phyloP scores from a whole-genome alignment of 92 coral and sea anemone species.

The Scolanthus callimorphus region DNA sequence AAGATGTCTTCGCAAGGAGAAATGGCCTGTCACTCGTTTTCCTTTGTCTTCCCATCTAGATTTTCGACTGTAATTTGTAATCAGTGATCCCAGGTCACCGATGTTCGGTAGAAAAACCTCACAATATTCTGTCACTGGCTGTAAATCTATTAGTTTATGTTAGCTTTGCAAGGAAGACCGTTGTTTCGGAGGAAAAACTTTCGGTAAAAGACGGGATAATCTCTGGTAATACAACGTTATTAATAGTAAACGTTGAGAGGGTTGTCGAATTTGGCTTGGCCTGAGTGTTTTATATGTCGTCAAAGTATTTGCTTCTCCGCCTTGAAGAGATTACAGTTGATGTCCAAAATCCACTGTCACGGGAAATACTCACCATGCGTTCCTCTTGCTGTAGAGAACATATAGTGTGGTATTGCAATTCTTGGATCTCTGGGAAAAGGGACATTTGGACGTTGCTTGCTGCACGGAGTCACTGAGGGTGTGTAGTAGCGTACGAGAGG shows the following conservation, averaged over 20 bases:
- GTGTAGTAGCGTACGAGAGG: slow-evolving; percentile 24
- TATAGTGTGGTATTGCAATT: slow-evolving; percentile 55
- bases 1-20: not conserved
- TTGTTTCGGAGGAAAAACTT: slow-evolving; percentile 18
- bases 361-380: slow-evolving; percentile 55
- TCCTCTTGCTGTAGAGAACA: slow-evolving; percentile 57
- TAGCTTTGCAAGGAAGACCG: slow-evolving; percentile 31
- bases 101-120: no score
- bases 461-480: slow-evolving; percentile 35
- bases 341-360: slow-evolving; percentile 5
- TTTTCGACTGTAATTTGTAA: slow-evolving; percentile 25
- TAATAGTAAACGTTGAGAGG: not conserved
- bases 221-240: slow-evolving; percentile 1
- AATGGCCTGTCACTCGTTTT: not conserved
- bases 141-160: slow-evolving; percentile 37
- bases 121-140: slow-evolving; percentile 24
- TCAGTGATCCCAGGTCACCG: slow-evolving; percentile 42
- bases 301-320: slow-evolving; percentile 5
- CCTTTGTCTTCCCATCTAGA: not conserved
- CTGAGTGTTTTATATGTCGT: not conserved
- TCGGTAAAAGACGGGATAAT: slow-evolving; percentile 16
- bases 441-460: slow-evolving; percentile 30
- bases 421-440: slow-evolving; percentile 61
- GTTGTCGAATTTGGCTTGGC: not conserved
- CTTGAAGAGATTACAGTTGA: not conserved